A percentile compares a stretch with the other conserved stretches of the same genome.
These are phyloP conservation scores for Trematocara nigrifrons DNA, from an alignment of 2,113 vertebrate species.

Conservation along the genomic window DNA sequence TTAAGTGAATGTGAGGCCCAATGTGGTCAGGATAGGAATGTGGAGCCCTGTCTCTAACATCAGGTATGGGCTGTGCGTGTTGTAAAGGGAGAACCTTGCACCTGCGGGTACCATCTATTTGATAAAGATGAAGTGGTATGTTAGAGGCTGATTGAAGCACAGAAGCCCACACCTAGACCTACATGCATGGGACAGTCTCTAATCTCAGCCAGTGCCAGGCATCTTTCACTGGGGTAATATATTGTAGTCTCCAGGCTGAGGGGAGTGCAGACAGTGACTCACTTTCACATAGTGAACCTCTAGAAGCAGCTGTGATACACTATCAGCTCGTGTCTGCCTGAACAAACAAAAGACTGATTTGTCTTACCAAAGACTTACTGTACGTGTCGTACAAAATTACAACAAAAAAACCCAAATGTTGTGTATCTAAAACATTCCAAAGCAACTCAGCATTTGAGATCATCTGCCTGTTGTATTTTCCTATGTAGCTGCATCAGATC, in stretches of 20 bases:
- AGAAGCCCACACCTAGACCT: background rate
- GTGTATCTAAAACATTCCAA: background rate
- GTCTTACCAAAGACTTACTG: background rate
- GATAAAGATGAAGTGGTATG: background rate
- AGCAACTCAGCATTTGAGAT: background rate
- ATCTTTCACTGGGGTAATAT: conserved; percentile 4
- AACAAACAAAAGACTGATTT: background rate
- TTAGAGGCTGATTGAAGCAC: background rate
- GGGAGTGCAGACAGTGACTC: background rate
- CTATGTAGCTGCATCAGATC: background rate
- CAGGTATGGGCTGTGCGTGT: background rate
- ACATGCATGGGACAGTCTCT: background rate
- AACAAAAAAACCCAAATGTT: fast-evolving
- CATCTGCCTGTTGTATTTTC: background rate
- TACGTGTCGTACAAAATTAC: background rate
- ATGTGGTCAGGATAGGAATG: background rate
- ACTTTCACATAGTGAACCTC: background rate
- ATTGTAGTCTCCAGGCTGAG: background rate
- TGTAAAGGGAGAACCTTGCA: background rate
- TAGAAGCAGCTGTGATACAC: background rate
- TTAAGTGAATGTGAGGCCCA: background rate
- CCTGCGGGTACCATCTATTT: background rate
- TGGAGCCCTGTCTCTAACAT: background rate
- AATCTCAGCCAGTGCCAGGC: background rate
- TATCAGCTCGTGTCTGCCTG: background rate